Conservation (phyloP, 2,113 vertebrate genomes). For the Neolamprologus tretocephalus region DNA sequence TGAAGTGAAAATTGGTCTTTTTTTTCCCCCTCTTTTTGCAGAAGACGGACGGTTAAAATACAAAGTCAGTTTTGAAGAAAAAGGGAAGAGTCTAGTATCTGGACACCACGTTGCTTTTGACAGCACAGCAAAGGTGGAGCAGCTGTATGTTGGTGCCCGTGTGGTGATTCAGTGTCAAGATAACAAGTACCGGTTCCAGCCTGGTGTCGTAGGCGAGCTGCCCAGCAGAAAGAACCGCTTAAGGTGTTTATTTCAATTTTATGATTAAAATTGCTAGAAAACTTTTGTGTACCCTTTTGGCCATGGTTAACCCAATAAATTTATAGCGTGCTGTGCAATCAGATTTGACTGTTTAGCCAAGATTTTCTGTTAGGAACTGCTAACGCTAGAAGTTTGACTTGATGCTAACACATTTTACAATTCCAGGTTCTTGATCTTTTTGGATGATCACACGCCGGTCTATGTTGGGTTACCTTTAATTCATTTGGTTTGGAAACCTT, state of each 20-base stretch:
- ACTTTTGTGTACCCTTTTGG: neutral
- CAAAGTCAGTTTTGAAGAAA: slow-evolving; percentile 86
- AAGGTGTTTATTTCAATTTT: slow-evolving; percentile 59
- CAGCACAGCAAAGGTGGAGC: slow-evolving; percentile 67
- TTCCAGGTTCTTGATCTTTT: slow-evolving; percentile 89
- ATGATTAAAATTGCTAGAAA: neutral
- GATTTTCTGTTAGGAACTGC: neutral
- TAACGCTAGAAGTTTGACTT: neutral
- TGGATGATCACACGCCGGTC: slow-evolving; percentile 78
- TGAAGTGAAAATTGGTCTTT: neutral
- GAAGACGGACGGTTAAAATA: slow-evolving; percentile 76
- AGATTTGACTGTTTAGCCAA: neutral
- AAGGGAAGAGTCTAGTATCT: slow-evolving; percentile 84
- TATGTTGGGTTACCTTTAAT: slow-evolving; percentile 82
- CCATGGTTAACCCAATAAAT: neutral
- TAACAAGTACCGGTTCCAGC: slow-evolving; percentile 73
- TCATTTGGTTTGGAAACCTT: slow-evolving; percentile 77
- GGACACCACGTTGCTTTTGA: slow-evolving; percentile 87
- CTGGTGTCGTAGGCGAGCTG: slow-evolving; percentile 84
- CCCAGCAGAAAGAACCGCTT: slow-evolving; percentile 86
- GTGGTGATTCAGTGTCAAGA: slow-evolving; percentile 84
- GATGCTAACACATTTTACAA: neutral
- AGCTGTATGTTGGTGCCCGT: slow-evolving; percentile 81
- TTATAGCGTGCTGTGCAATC: neutral
- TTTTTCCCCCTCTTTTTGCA: slow-evolving; percentile 25